Percentiles rank a stretch among this genome's conserved stretches.
Evolutionary conservation across 2,888 invertebrate genomes (phyloP).

Genomic region (Eueremaeus valkanovi): DNA sequence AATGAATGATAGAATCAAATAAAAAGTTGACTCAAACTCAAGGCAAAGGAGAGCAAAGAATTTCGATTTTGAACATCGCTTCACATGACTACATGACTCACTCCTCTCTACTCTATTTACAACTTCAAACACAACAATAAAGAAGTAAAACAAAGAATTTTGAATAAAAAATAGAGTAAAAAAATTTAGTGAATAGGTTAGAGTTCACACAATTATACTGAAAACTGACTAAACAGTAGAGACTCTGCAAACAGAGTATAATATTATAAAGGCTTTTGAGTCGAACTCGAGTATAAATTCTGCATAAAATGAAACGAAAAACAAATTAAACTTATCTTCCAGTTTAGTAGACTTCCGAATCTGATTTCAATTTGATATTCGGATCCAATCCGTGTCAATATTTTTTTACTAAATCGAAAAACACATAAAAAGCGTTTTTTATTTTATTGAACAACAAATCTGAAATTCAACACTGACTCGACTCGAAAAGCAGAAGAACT

Average conservation of each 20-base stretch:
- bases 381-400: constrained; percentile 17
- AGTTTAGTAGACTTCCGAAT: constrained; percentile 5
- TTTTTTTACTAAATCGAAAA: constrained; percentile 26
- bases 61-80: neutral
- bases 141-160: neutral
- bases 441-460: neutral
- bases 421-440: constrained; percentile 1
- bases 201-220: neutral
- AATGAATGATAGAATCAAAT: neutral
- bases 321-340: neutral
- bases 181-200: constrained; percentile 10
- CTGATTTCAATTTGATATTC: constrained; percentile 14
- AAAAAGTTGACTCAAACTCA: neutral
- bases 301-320: neutral
- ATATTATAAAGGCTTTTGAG: neutral
- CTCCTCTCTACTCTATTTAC: neutral
- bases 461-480: constrained; percentile 14
- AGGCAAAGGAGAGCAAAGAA: neutral
- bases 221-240: neutral
- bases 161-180: neutral
- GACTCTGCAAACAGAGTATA: no score
- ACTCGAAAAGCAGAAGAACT: neutral
- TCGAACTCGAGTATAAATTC: neutral
- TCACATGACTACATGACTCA: neutral
- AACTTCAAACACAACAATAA: neutral